Conservation (phyloP, 2,113 vertebrate genomes). For the Axis porcinus region DNA sequence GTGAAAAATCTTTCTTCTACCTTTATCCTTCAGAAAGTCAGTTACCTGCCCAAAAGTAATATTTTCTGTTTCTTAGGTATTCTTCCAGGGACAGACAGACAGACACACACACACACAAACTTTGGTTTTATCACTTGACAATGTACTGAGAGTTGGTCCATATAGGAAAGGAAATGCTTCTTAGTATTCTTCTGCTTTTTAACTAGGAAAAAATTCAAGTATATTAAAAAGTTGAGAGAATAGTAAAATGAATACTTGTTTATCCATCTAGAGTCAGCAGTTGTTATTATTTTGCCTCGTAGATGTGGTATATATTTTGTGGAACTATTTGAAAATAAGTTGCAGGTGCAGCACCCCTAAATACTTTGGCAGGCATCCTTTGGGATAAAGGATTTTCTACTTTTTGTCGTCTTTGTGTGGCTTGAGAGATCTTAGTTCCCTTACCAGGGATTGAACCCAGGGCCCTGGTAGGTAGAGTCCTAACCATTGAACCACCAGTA, state of each 20-base stretch:
- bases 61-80: neutral
- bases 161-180: neutral
- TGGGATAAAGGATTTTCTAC: neutral
- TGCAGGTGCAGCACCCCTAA: neutral
- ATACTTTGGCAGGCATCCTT: neutral
- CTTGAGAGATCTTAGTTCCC: neutral
- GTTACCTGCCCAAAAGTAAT: neutral
- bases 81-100: neutral
- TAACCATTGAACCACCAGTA: neutral
- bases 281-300: neutral
- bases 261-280: neutral
- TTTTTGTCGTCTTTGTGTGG: neutral
- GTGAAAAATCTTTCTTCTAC: neutral
- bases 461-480: neutral
- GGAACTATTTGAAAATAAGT: neutral
- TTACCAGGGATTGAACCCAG: neutral
- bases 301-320: neutral
- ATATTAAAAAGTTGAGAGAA: neutral
- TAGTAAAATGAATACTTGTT: neutral
- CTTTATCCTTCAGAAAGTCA: neutral
- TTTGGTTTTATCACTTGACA: neutral
- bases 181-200: slow-evolving; percentile 15
- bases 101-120: too few relatives aligned
- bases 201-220: neutral
- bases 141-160: neutral